Percentiles rank a stretch among this genome's conserved stretches.
Conservation (phyloP, 2,113 vertebrate genomes). For the Platanista minor region DNA sequence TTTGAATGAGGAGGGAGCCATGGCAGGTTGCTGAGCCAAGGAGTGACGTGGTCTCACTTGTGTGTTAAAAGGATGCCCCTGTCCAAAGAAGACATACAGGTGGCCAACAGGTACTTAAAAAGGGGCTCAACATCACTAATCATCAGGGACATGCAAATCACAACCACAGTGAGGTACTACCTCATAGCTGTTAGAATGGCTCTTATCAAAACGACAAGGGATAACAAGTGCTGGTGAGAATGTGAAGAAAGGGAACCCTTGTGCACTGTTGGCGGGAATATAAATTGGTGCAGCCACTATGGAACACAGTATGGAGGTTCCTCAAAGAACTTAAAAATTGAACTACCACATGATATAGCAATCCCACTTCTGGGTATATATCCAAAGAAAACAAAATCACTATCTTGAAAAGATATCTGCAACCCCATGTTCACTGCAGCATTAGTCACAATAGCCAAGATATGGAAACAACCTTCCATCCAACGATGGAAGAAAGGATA, state of each 20-base stretch:
- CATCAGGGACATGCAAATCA: background rate
- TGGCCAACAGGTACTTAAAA: background rate
- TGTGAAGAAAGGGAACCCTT: background rate
- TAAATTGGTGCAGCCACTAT: background rate
- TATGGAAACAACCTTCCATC: background rate
- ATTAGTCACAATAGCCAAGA: background rate
- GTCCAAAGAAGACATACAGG: background rate
- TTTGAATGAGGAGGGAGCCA: background rate
- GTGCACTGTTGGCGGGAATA: background rate
- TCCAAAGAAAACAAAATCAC: background rate
- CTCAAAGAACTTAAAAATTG: background rate
- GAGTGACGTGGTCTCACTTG: rapidly evolving
- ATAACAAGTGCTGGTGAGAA: background rate
- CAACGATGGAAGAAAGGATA: background rate
- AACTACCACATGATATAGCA: background rate
- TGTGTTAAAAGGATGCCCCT: background rate
- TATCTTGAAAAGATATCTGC: background rate
- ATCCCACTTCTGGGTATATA: background rate
- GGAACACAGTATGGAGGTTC: background rate
- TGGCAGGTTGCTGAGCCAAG: background rate
- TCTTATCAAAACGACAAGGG: background rate
- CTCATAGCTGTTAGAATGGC: background rate
- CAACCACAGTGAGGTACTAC: background rate
- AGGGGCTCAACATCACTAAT: background rate
- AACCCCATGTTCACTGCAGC: background rate